A percentile compares a stretch with the other conserved stretches of the same genome.
These are phyloP conservation scores for Calephelis virginiensis DNA, from an alignment of 1,140 invertebrate species.

Conservation along the genomic window DNA sequence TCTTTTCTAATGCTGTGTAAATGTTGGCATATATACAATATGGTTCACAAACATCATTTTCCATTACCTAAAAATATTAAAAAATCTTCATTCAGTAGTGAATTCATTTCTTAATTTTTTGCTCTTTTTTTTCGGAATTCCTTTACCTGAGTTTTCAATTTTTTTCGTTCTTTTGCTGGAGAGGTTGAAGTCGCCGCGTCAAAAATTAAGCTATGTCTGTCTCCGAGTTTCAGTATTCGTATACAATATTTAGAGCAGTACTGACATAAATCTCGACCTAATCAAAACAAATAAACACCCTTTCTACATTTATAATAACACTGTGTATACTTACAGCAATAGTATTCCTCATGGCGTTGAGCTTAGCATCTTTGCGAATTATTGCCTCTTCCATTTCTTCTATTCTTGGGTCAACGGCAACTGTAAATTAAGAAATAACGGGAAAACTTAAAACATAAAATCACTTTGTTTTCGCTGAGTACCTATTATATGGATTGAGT, in stretches of 20 bases:
- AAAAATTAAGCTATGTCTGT: no score
- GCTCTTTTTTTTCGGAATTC: no score
- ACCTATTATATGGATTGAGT: no score
- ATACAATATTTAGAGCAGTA: no score
- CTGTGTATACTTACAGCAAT: conserved; percentile 49
- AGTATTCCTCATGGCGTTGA: conserved; percentile 67
- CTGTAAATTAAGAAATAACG: conserved; percentile 34
- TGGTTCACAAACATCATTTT: conserved; percentile 67
- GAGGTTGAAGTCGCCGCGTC: no score
- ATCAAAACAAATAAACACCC: no score
- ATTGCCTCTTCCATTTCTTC: conserved; percentile 60
- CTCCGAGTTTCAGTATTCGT: no score
- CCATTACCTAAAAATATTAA: conserved; percentile 53
- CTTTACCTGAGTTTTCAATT: no score
- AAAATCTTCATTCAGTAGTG: background rate
- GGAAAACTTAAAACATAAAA: no score
- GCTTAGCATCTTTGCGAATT: conserved; percentile 64
- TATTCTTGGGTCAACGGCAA: conserved; percentile 49
- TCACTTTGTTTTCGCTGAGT: no score
- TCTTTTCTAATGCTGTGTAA: conserved; percentile 66
- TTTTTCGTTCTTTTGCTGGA: no score
- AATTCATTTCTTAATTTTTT: background rate
- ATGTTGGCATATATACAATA: conserved; percentile 69
- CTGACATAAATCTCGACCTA: no score
- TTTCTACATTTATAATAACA: background rate